Conservation (phyloP, 2,113 vertebrate genomes). For the Callaeas wilsoni region DNA sequence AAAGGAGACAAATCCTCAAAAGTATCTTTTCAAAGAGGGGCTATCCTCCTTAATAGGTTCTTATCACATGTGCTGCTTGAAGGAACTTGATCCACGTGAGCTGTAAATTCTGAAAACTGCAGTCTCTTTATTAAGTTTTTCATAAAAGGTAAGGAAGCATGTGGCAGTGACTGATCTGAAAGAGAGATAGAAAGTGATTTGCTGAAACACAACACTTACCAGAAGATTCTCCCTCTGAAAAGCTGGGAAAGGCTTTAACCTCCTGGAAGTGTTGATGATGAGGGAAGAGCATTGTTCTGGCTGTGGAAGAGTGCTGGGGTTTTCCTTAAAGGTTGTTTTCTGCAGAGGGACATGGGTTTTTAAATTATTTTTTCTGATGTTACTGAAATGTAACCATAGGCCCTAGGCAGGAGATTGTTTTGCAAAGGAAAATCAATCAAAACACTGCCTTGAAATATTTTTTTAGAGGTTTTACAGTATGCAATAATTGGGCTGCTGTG, state of each 20-base stretch:
- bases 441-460: neutral
- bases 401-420: neutral
- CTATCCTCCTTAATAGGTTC: neutral
- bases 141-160: neutral
- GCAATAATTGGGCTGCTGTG: neutral
- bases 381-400: neutral
- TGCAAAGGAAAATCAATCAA: constrained; percentile 1
- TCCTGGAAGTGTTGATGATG: neutral
- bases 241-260: neutral
- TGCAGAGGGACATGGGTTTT: neutral
- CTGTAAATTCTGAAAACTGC: neutral
- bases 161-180: neutral
- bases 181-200: neutral
- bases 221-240: neutral
- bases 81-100: neutral
- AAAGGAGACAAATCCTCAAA: neutral
- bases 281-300: neutral
- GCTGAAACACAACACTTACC: neutral
- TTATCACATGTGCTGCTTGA: neutral
- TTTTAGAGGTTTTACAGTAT: neutral
- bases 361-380: neutral
- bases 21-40: neutral
- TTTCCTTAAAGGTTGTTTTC: neutral
- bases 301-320: neutral
- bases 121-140: neutral